Evolutionary conservation across 37 sponge, comb jelly and placozoan species (phyloP), one percentile per base, ranked within the genome.

Genomic region (Agelas oroides): DNA sequence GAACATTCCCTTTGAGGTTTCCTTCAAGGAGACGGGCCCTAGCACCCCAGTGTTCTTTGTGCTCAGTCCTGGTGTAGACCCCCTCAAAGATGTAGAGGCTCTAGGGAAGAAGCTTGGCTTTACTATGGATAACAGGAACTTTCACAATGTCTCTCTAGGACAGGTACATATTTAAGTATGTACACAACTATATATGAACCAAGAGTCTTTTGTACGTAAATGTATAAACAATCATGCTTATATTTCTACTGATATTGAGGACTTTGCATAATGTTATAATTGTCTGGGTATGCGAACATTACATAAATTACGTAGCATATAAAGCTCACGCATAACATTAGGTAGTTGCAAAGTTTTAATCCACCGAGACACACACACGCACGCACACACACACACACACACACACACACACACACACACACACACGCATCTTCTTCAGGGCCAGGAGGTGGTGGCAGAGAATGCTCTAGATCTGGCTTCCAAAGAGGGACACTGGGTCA

Each of bases 41-140:
- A 95, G 79, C 21, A 98, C 99, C 52, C 99, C 99, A 2, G 86
- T 98, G 39, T 98, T 98, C 97, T 98, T 98, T 87, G 94, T 98
- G 69, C 92, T 98, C 21, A 91, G 92, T n/a, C 97, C 99, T 46
- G 99, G 99, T 32, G 99, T 98, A 27, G 99, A 98, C 68, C 99
- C 99, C 2, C 89, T 98, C 63, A 98, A 98, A 85, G 99, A 96
- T 78, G 99, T 98, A 41, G 99, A 98, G 65, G 83, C 85, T 38
- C 82, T 98, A 32, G 99, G 99, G 13, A 94, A 94, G 83, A 98
- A 96, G 84, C 91, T 98, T 2, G 96, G 96, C 53, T 94, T 94
- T 70, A 96, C 96, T 11, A 65, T 86, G 21, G 93, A 94, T 73
- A 89, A 83, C 56, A 58, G 81, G 34, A 96, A 95, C 70, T 93